A percentile compares a stretch with the other conserved stretches of the same genome.
phyloP scores from a whole-genome alignment of 2,888 invertebrate genomes.

The Malthinus seriepunctatus region DNA sequence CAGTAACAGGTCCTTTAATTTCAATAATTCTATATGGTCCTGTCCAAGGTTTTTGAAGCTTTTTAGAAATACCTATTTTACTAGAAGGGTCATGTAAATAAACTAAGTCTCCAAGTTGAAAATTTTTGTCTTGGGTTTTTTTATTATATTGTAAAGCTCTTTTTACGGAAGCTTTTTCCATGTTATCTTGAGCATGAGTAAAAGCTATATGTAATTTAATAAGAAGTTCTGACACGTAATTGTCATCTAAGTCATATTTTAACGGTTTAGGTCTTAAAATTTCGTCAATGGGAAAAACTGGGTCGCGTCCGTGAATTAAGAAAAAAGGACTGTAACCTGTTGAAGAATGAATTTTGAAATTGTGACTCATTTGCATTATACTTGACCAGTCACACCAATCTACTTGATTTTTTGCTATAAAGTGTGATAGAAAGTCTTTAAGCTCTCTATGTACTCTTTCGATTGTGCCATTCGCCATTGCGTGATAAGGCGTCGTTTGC shows the following conservation, averaged over 20 bases:
- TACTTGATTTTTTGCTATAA: constrained; percentile 29
- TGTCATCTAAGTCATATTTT: too few relatives aligned
- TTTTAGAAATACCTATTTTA: constrained; percentile 11
- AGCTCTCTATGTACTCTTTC: constrained; percentile 41
- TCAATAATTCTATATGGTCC: constrained; percentile 25
- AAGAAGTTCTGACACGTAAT: too few relatives aligned
- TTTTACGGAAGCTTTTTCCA: too few relatives aligned
- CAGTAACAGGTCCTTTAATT: constrained; percentile 11
- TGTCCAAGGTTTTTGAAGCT: constrained; percentile 16
- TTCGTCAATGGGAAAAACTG: too few relatives aligned
- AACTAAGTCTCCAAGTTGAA: constrained; percentile 24
- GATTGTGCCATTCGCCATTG: constrained; percentile 40
- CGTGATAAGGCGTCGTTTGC: constrained; percentile 39
- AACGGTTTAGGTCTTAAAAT: too few relatives aligned
- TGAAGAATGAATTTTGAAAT: constrained; percentile 2
- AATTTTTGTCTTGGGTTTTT: too few relatives aligned
- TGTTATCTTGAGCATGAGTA: too few relatives aligned
- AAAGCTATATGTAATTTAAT: too few relatives aligned
- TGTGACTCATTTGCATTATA: constrained; percentile 35
- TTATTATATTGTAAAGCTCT: too few relatives aligned
- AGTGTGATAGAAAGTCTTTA: constrained; percentile 38
- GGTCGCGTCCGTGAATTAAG: constrained; percentile 21
- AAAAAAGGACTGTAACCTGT: not conserved
- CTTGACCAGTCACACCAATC: constrained; percentile 42
- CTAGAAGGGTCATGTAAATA: constrained; percentile 17